A percentile compares a stretch with the other conserved stretches of the same genome.
These are phyloP conservation scores for Anarhynchus alexandrinus DNA, from an alignment of 2,113 vertebrate species.

Conservation along the genomic window DNA sequence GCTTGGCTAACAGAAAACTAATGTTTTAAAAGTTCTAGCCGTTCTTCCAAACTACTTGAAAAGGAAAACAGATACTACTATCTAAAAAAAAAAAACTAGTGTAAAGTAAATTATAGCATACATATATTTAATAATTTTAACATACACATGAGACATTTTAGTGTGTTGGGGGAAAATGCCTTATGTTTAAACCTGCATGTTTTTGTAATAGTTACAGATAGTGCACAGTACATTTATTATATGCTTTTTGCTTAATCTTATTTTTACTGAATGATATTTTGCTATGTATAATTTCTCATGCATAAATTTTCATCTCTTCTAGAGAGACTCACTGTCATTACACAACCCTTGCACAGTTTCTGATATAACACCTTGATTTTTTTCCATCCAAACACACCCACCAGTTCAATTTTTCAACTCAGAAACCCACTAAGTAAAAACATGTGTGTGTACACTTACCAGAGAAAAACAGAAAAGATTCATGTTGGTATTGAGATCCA, in stretches of 20 bases:
- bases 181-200: background rate
- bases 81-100: background rate
- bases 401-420: background rate
- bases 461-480: constrained; percentile 95
- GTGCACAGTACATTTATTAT: background rate
- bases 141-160: background rate
- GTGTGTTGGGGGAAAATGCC: background rate
- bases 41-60: background rate
- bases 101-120: background rate
- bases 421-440: background rate
- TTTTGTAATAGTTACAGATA: background rate
- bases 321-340: background rate
- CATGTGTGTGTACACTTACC: constrained; percentile 75
- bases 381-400: background rate
- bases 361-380: background rate
- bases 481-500: constrained; percentile 72
- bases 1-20: background rate
- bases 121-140: background rate
- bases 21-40: background rate
- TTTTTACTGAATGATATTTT: background rate
- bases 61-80: background rate
- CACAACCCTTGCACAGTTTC: background rate
- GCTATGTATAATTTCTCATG: background rate
- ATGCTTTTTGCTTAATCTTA: background rate
- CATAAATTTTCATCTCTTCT: background rate